A percentile compares a stretch with the other conserved stretches of the same genome.
phyloP scores from a whole-genome alignment of 2,888 invertebrate species.

The Pseudoips prasinana region DNA sequence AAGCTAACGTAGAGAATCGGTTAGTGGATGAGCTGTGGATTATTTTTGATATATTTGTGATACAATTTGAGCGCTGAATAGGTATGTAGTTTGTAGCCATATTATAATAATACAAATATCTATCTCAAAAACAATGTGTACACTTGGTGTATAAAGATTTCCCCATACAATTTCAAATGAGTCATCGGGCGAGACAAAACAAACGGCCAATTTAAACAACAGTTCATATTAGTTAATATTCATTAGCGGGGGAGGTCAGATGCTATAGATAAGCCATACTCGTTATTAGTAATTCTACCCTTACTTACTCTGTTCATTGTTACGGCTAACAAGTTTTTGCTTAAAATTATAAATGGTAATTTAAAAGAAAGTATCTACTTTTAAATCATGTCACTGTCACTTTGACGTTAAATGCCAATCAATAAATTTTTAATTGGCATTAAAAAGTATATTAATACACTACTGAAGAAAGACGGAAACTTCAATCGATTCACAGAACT shows the following conservation, averaged over 20 bases:
- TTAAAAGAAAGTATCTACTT: neutral
- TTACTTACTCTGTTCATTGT: conserved; percentile 5
- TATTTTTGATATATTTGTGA: too few relatives aligned
- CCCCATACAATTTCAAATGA: conserved; percentile 42
- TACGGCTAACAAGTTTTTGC: conserved; percentile 14
- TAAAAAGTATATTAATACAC: conserved; percentile 1
- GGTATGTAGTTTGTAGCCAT: too few relatives aligned
- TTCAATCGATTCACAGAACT: neutral
- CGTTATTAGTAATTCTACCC: conserved; percentile 28
- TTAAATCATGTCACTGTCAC: conserved; percentile 1
- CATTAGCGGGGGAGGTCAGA: conserved; percentile 71
- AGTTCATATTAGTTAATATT: conserved; percentile 76
- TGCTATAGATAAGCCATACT: conserved; percentile 55
- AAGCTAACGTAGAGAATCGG: too few relatives aligned
- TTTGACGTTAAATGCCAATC: conserved; percentile 11
- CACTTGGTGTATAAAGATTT: conserved; percentile 6
- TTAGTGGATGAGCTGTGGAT: too few relatives aligned
- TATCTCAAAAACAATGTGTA: too few relatives aligned
- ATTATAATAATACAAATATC: too few relatives aligned
- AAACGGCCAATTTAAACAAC: conserved; percentile 53
- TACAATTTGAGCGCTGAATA: too few relatives aligned
- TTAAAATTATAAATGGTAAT: neutral
- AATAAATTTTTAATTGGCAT: conserved; percentile 17
- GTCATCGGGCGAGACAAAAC: conserved; percentile 54
- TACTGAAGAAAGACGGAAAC: conserved; percentile 3